Conservation (phyloP, 2,888 invertebrate genomes). For the Hirtodrosophila alboralis region DNA sequence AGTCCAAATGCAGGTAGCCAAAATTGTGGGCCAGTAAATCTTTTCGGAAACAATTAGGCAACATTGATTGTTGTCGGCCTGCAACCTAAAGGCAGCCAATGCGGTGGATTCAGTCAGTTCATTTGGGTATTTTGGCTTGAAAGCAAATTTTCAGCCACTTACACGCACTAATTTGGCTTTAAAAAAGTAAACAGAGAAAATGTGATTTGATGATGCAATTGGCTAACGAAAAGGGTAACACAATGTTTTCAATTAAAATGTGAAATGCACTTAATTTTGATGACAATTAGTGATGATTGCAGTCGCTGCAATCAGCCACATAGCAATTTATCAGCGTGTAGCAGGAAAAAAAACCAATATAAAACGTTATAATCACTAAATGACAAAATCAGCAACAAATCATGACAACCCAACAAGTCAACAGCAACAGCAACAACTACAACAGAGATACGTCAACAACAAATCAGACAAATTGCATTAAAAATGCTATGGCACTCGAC, state of each 20-base stretch:
- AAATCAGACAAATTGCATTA: conserved; percentile 80
- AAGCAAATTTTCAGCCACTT: conserved; percentile 23
- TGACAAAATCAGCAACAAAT: conserved; percentile 80
- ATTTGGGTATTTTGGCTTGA: conserved; percentile 17
- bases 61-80: conserved; percentile 47
- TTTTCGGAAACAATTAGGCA: conserved; percentile 58
- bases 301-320: conserved; percentile 15
- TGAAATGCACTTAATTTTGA: conserved; percentile 75
- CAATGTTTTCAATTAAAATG: conserved; percentile 71
- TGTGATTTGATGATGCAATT: conserved; percentile 9
- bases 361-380: conserved; percentile 70
- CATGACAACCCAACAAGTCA: conserved; percentile 66
- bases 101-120: conserved; percentile 16
- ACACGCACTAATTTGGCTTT: conserved; percentile 57
- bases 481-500: conserved; percentile 76
- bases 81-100: background rate
- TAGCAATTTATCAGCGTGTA: conserved; percentile 34
- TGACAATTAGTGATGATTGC: conserved; percentile 73
- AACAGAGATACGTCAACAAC: conserved; percentile 73
- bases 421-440: conserved; percentile 16
- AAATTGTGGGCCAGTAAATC: conserved; percentile 35
- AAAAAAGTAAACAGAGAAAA: conserved; percentile 42
- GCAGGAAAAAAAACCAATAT: conserved; percentile 45
- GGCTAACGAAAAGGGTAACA: conserved; percentile 14
- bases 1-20: conserved; percentile 14